These are phyloP conservation scores for Polyploca ridens DNA, from an alignment of 2,888 invertebrate species.

Conservation along the genomic window DNA sequence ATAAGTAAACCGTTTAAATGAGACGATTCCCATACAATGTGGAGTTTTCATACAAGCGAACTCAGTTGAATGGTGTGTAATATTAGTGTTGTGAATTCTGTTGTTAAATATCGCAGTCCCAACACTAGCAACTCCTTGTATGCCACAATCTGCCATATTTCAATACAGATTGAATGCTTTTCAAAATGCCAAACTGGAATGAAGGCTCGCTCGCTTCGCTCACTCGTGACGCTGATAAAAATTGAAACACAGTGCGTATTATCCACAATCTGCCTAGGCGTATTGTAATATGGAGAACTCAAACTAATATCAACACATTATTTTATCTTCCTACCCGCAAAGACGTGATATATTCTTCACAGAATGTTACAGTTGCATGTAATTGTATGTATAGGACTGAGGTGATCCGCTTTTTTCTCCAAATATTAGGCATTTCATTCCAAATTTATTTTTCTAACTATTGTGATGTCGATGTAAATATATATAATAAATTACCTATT, in stretches of 20 bases:
- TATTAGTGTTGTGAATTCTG: too few relatives aligned
- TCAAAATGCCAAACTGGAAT: too few relatives aligned
- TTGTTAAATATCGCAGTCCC: too few relatives aligned
- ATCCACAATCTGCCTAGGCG: too few relatives aligned
- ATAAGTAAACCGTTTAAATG: background rate
- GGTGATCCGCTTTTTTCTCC: constrained; percentile 17
- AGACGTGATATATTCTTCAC: background rate
- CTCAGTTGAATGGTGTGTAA: background rate
- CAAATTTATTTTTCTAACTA: constrained; percentile 49
- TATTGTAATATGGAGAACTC: background rate
- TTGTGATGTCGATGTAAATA: constrained; percentile 72
- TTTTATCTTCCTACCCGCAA: constrained; percentile 27
- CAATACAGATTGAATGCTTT: too few relatives aligned
- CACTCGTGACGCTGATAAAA: too few relatives aligned
- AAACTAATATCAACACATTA: background rate
- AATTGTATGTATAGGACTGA: constrained; percentile 20
- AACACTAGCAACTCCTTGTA: too few relatives aligned
- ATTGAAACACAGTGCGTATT: too few relatives aligned
- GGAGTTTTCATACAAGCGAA: background rate
- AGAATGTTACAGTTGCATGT: too few relatives aligned
- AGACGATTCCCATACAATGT: background rate
- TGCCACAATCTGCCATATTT: background rate
- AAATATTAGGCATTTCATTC: constrained; percentile 57
- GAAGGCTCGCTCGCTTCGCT: too few relatives aligned
- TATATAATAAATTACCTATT: constrained; percentile 48